Evolutionary conservation across 2,888 invertebrate genomes (phyloP).

Genomic region (Heliconius charithonia): DNA sequence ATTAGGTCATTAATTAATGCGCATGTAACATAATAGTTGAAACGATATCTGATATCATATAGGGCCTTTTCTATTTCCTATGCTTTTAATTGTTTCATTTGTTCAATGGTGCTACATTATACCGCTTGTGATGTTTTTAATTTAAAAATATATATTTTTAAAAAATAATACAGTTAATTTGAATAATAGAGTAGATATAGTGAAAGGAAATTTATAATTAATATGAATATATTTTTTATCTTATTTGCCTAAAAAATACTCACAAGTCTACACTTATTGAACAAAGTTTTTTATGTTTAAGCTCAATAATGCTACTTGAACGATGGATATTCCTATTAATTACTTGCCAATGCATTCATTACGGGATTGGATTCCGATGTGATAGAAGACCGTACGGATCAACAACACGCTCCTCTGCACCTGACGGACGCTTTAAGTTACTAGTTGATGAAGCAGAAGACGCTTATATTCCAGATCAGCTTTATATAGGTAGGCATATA

Average conservation of each 20-base stretch:
- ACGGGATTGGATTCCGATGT: conserved; percentile 62
- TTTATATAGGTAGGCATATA: conserved; percentile 67
- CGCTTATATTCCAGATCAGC: conserved; percentile 72
- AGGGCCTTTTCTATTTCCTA: conserved; percentile 36
- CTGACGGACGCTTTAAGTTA: conserved; percentile 71
- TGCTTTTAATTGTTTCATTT: conserved; percentile 40
- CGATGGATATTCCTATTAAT: conserved; percentile 2
- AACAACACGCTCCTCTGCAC: conserved; percentile 62
- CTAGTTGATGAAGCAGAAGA: conserved; percentile 59
- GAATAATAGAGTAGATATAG: background rate
- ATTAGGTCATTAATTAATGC: conserved; percentile 44
- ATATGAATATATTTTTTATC: background rate
- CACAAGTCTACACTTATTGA: no score
- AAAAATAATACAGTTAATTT: background rate
- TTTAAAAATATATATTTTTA: background rate
- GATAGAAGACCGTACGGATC: conserved; percentile 73
- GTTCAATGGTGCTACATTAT: conserved; percentile 24
- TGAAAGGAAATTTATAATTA: no score
- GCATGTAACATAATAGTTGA: conserved; percentile 37
- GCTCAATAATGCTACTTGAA: background rate
- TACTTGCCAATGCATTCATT: background rate
- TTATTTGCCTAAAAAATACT: background rate
- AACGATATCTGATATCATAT: conserved; percentile 37
- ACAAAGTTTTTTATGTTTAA: background rate
- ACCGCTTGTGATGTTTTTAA: conserved; percentile 16